Conservation (phyloP, 1,140 invertebrate species). For the Cherax destructor region DNA sequence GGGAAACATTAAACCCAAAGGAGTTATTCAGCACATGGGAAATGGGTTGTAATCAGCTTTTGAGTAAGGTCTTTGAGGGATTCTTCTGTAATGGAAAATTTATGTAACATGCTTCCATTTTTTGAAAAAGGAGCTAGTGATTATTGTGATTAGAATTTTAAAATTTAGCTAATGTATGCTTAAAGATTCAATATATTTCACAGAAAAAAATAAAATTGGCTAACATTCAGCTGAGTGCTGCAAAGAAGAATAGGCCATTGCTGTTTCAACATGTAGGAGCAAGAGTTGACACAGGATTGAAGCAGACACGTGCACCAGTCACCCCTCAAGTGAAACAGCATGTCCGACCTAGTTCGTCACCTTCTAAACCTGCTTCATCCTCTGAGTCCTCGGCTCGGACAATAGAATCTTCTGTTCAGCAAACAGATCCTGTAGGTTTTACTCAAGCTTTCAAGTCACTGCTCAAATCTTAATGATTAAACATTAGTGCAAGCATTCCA, state of each 20-base stretch:
- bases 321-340: neutral
- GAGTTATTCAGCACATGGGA: too few relatives aligned
- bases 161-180: too few relatives aligned
- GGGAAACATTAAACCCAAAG: too few relatives aligned
- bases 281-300: constrained; percentile 58
- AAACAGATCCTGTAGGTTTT: constrained; percentile 13
- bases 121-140: too few relatives aligned
- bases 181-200: neutral
- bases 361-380: constrained; percentile 9
- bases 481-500: too few relatives aligned
- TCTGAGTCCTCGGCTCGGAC: neutral
- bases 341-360: constrained; percentile 1
- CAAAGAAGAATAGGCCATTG: constrained; percentile 50
- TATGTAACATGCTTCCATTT: too few relatives aligned
- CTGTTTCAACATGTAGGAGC: constrained; percentile 54
- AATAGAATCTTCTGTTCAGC: neutral
- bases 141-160: too few relatives aligned
- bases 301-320: constrained; percentile 19
- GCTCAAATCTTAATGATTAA: too few relatives aligned
- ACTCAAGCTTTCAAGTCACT: too few relatives aligned
- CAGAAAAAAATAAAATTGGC: constrained; percentile 63
- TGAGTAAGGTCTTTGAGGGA: too few relatives aligned
- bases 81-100: too few relatives aligned
- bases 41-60: too few relatives aligned
- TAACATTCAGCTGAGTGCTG: constrained; percentile 45